Evolutionary conservation across 2,888 invertebrate genomes (phyloP), one percentile per base, ranked within the genome.

Genomic region (Drosophila meridionalis): DNA sequence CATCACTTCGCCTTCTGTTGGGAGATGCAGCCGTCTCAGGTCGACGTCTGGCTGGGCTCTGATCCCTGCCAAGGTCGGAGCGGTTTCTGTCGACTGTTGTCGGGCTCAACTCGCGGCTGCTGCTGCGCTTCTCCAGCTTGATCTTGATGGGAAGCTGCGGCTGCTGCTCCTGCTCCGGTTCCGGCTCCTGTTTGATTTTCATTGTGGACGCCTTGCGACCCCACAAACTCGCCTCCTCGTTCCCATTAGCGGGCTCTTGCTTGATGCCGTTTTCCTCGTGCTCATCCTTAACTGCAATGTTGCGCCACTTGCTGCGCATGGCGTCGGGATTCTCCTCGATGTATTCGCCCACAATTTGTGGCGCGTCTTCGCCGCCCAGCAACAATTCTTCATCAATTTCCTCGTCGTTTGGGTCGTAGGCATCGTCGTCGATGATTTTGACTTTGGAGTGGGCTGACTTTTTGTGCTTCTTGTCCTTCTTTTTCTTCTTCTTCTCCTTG

Each of bases 391-490:
- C 94, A 48, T 93, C 92, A 20, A 91, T 76, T 69, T 91, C 82
- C 20, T 74, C 78, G 36, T 95, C 93, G 63, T 95, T 94, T 3
- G 95, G 94, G 6, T 83, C 70, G 60, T 69, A 70, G 57, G 96
- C 92, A 91, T 98, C 97, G 93, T 98, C 98, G 90, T 98, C 98
- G 69, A 98, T 96, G 72, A 98, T 96, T 94, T 95, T 96, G 0
- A 97, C 95, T 3, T 71, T 96, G 1, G 97, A 95, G 0, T 69
- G 56, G 4, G 47, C 28, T 1, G 59, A 57, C 30, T 79, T 86
- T 14, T 87, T 85, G 20, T 76, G 71, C 47, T 86, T 89, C 9
- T 89, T 86, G 3, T 81, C 76, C 56, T 87, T 92, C 91, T 96
- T 96, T 92, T 95, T 95, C 89, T 94, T 95, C 80, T 95, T 95